Percentiles rank a stretch among this genome's conserved stretches.
phyloP scores from a whole-genome alignment of 2,797 vertebrate genomes.

The Lophius americanus region DNA sequence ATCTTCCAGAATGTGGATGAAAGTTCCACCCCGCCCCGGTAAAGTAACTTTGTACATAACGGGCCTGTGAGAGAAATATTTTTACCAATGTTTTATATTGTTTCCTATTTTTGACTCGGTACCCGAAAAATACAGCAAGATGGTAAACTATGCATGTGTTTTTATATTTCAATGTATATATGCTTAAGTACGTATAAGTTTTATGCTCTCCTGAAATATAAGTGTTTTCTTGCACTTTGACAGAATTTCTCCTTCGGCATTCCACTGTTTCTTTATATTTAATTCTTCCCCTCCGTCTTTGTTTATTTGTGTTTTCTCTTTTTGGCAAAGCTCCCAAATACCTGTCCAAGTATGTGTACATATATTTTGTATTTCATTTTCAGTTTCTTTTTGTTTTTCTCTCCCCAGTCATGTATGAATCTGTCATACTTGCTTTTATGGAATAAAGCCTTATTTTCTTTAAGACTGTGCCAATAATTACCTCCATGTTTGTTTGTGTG shows the following conservation, averaged over 20 bases:
- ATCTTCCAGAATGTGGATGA: conserved; percentile 54
- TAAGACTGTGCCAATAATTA: conserved; percentile 45
- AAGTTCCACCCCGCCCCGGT: conserved; percentile 55
- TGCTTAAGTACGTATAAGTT: conserved; percentile 88
- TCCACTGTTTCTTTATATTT: conserved; percentile 80
- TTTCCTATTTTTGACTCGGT: conserved; percentile 76
- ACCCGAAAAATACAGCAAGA: conserved; percentile 81
- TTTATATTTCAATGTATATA: conserved; percentile 86
- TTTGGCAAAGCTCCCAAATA: conserved; percentile 76
- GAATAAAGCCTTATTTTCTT: conserved; percentile 92
- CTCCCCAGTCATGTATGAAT: conserved; percentile 72
- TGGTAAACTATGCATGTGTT: conserved; percentile 90
- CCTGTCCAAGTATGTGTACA: conserved; percentile 83
- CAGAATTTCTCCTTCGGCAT: conserved; percentile 90
- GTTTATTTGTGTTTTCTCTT: conserved; percentile 18
- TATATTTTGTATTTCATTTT: conserved; percentile 87
- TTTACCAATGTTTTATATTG: conserved; percentile 69
- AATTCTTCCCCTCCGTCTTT: conserved; percentile 76
- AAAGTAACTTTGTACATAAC: conserved; percentile 70
- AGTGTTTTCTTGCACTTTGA: conserved; percentile 86
- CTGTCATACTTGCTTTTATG: conserved; percentile 87
- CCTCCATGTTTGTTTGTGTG: too few species aligned
- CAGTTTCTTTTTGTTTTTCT: conserved; percentile 70
- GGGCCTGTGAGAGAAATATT: conserved; percentile 59
- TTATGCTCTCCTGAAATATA: conserved; percentile 81